Conservation (phyloP, 2,113 vertebrate genomes). For the Prunella fulvescens region DNA sequence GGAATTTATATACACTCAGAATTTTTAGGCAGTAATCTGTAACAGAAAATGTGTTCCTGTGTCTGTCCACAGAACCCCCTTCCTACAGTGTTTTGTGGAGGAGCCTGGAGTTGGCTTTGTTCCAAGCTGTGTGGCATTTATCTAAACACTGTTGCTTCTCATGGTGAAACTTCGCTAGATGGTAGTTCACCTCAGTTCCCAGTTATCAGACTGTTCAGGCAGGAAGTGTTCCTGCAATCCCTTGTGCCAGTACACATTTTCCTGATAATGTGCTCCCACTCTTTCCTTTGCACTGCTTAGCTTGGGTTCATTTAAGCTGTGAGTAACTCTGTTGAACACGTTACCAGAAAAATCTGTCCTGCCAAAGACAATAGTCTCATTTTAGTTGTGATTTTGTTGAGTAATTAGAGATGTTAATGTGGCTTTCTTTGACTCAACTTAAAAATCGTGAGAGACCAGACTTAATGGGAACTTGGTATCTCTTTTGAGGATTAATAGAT, state of each 20-base stretch:
- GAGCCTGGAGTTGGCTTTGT: background rate
- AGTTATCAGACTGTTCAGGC: background rate
- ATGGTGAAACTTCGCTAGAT: background rate
- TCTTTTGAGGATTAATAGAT: background rate
- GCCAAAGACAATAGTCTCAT: background rate
- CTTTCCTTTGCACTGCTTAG: background rate
- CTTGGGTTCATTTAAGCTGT: background rate
- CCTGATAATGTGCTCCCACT: background rate
- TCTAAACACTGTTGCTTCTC: background rate
- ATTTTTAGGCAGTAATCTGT: background rate
- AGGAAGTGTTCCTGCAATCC: background rate
- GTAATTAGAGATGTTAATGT: background rate
- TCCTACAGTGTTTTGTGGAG: background rate
- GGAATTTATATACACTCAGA: background rate
- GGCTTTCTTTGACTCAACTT: background rate
- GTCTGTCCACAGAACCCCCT: background rate
- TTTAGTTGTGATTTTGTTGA: background rate
- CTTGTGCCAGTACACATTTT: rapidly evolving
- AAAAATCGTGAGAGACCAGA: background rate
- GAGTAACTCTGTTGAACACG: background rate
- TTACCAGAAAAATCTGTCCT: background rate
- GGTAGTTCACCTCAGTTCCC: background rate
- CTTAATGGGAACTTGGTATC: background rate
- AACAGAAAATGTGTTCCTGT: background rate
- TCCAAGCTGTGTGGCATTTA: background rate